Conservation (phyloP, 2,797 vertebrate genomes). For the Hippopotamyrus pictus region DNA sequence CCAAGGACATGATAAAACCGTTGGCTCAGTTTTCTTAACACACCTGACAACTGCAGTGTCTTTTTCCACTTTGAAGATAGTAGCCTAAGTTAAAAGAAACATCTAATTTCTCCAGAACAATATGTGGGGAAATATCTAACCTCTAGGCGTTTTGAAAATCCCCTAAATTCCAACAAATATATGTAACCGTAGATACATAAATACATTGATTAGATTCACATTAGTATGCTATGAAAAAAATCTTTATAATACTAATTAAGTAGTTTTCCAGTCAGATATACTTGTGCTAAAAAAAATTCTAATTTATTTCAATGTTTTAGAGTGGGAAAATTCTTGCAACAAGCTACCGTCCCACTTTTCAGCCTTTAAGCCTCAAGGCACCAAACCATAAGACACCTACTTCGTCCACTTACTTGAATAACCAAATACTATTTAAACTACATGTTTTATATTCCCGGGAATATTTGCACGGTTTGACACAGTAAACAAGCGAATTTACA, state of each 20-base stretch:
- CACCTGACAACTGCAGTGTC: background rate
- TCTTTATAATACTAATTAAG: background rate
- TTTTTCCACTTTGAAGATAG: background rate
- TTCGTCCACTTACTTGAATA: background rate
- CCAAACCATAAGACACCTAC: background rate
- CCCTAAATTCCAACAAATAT: background rate
- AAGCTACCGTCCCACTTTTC: background rate
- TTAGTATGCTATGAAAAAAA: slow-evolving; percentile 1
- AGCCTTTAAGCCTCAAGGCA: background rate
- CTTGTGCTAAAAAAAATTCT: background rate
- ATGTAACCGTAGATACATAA: background rate
- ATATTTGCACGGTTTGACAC: background rate
- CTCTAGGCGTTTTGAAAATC: background rate
- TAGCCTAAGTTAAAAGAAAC: background rate
- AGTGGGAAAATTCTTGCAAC: background rate
- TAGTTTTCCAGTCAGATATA: background rate
- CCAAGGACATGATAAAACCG: slow-evolving; percentile 26
- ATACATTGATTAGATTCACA: background rate
- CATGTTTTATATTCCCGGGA: background rate
- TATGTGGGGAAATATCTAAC: background rate
- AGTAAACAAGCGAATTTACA: background rate
- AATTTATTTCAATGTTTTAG: background rate
- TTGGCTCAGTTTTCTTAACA: background rate
- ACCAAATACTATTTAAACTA: background rate
- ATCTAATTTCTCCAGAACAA: background rate